Base-by-base conservation (phyloP, 2,888 invertebrate species). In the Dorcus parallelipipedus region DNA sequence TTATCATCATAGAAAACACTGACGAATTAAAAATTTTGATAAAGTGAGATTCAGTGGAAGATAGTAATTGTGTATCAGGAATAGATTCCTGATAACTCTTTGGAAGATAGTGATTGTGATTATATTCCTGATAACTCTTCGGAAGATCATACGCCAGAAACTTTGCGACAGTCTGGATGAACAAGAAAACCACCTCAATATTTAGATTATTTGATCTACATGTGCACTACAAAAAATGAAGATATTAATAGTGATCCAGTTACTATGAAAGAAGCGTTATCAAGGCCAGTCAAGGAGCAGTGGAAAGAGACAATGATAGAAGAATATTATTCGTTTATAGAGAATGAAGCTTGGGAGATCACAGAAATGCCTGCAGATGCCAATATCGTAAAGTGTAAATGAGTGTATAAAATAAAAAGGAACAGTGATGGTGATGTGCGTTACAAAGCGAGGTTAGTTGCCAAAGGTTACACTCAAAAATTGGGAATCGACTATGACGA, bases 331-430 rank as follows among this genome's bases (percentile, higher is more conserved):
- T 58, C 59, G 7, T 73, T n/a, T n/a, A n/a, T n/a, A n/a, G 65
- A 69, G 49, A 72, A 73, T 57, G 54, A 64, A 42, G 64, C 69
- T 9, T 72, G 70, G 69, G 65, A 68, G n/a, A 14, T 71, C 1
- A 56, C 62, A 0, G 65, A 70, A 54, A 5, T 47, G n/a, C 69
- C 67, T 49, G 51, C 63, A 40, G 49, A 47, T 53, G 59, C 38
- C 38, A 64, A 58, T 9, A 60, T 71, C 38, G 69, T 71, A 49
- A 17, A 68, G 42, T 69, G 68, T 49, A 73, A 71, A 49, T 73
- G 70, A 71, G 69, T 72, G 9, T 70, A 65, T n/a, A 68, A 69
- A 54, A 62, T 20, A 20, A 73, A 72, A 56, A n/a, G 6, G 38
- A 62, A 70, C 55, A 52, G 54, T 55, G 65, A 67, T 14, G 56